Conservation (phyloP, 2,113 vertebrate species). For the Cheirogaleus medius region DNA sequence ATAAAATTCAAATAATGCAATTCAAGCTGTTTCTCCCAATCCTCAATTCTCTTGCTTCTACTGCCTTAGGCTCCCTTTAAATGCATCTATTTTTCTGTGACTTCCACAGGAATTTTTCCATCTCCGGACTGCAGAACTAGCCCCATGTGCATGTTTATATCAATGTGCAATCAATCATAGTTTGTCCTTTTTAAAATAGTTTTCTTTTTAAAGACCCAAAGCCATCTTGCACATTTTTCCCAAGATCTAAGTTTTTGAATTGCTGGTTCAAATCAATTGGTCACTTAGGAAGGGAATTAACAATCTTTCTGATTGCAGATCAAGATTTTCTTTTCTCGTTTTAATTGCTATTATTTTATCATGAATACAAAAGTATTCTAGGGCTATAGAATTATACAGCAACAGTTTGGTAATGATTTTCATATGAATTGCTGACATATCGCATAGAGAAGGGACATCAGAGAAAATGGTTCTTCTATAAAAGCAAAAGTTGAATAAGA, state of each 20-base stretch:
- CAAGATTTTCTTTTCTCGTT: constrained; percentile 52
- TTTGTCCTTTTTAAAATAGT: constrained; percentile 68
- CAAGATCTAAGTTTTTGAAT: constrained; percentile 53
- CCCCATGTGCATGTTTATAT: constrained; percentile 69
- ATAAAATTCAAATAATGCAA: constrained; percentile 51
- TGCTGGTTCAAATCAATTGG: constrained; percentile 62
- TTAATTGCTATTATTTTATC: constrained; percentile 71
- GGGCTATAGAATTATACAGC: constrained; percentile 42
- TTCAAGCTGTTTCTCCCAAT: constrained; percentile 21
- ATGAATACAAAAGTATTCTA: constrained; percentile 54
- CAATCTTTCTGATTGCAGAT: constrained; percentile 65
- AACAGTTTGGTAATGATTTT: constrained; percentile 34
- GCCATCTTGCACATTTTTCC: constrained; percentile 40
- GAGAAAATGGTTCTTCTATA: constrained; percentile 2
- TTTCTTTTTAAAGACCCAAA: constrained; percentile 70
- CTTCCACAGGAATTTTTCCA: constrained; percentile 67
- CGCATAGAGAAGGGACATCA: constrained; percentile 21
- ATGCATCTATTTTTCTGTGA: constrained; percentile 67
- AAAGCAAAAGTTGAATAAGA: constrained; percentile 43
- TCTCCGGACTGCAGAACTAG: constrained; percentile 58
- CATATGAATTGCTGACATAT: constrained; percentile 23
- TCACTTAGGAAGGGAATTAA: constrained; percentile 67
- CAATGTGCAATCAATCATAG: constrained; percentile 73
- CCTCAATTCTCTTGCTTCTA: constrained; percentile 16
- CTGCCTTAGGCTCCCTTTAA: constrained; percentile 68